phyloP scores from a whole-genome alignment of 2,113 vertebrate genomes.

The Camelus dromedarius region DNA sequence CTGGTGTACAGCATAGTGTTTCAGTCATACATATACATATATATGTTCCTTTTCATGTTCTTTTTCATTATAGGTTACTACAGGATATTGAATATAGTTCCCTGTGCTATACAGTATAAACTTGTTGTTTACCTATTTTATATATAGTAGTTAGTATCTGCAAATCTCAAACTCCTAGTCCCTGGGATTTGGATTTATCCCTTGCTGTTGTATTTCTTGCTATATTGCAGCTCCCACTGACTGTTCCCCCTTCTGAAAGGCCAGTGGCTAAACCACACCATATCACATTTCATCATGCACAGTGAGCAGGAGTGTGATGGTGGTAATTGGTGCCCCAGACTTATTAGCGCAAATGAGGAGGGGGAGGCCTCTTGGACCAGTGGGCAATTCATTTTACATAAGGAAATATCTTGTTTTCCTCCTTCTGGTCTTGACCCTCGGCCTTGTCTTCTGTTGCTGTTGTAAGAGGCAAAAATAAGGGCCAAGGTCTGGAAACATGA shows the following conservation, averaged over 20 bases:
- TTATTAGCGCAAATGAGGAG: neutral
- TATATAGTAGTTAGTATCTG: too few relatives aligned
- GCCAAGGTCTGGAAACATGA: neutral
- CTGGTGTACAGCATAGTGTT: too few relatives aligned
- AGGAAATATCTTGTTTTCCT: slow-evolving; percentile 41
- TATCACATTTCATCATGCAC: neutral
- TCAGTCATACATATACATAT: too few relatives aligned
- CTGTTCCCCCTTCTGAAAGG: neutral
- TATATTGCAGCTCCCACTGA: neutral
- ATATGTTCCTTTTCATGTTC: too few relatives aligned
- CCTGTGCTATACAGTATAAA: too few relatives aligned
- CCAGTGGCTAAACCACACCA: neutral
- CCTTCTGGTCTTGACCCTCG: slow-evolving; percentile 32
- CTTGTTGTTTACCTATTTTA: too few relatives aligned
- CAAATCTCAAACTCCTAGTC: too few relatives aligned
- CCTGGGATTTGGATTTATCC: too few relatives aligned
- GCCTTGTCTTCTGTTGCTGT: neutral
- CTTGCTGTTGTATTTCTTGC: neutral
- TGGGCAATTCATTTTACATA: neutral
- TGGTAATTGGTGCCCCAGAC: neutral
- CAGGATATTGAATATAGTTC: too few relatives aligned
- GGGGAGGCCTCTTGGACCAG: neutral
- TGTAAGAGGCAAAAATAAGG: neutral
- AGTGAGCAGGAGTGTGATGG: neutral
- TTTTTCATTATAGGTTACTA: too few relatives aligned